Base-by-base conservation (phyloP, 2,797 vertebrate genomes). In the Sebastiscus albofasciatus region DNA sequence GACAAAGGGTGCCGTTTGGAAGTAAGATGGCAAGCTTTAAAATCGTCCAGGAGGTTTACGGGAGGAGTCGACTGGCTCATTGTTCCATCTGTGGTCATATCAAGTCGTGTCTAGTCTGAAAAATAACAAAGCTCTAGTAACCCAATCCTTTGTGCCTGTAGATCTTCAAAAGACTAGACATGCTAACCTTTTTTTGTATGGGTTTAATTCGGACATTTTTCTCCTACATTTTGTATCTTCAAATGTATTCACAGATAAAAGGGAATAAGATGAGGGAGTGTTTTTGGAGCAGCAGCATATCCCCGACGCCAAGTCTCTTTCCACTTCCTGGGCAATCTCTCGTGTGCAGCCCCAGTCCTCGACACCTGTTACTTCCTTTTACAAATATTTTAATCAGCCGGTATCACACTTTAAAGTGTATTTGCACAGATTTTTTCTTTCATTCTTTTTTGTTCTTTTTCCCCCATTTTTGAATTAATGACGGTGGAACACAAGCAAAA, bases 401-500 rank as follows among this genome's bases (percentile, higher is more conserved):
- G 73, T 87, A 34, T 91, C 88, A 87, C 80, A 79, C 88, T 74
- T 80, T 16, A 78, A 78, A 77, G 81, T 90, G 87, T 86, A 85
- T 93, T 97, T 97, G 97, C 97, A 97, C 97, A 97, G 96, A 95
- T 95, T 92, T 92, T 93, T 93, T 87, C 77, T 83, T 81, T 88
- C 56, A 24, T 85, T 86, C 24, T 70, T 36, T 42, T 26, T 29
- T 69, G n/a, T 18, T 20, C 49, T 11, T 64, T 61, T 33, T 80
- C 34, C 70, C 39, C 54, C 72, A 24, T 24, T 24, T 91, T 92
- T 87, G 81, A 90, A 90, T 82, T 93, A 84, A 84, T 89, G 80
- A 83, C 58, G 69, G 88, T 81, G 84, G 84, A 92, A 93, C 89
- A 94, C 89, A 77, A 83, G 78, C 26, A 2, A 80, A 85, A 87